Conservation (phyloP, 2,113 vertebrate species). For the Romanogobio albipinnatus region DNA sequence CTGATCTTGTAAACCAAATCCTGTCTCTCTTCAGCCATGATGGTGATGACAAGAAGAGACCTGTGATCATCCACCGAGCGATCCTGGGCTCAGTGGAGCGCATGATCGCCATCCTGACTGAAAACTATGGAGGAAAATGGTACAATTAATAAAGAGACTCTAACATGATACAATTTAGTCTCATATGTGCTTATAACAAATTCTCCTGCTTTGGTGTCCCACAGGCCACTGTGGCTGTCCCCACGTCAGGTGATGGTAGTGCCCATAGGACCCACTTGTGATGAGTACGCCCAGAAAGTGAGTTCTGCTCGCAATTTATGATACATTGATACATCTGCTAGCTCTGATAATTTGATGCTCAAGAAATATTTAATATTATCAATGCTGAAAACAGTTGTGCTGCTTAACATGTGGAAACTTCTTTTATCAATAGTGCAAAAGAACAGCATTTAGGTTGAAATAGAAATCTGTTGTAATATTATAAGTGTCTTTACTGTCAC, state of each 20-base stretch:
- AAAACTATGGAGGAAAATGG: slow-evolving; percentile 99
- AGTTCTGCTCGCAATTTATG: slow-evolving; percentile 7
- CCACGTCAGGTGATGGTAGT: slow-evolving; percentile 96
- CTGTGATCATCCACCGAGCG: slow-evolving; percentile 96
- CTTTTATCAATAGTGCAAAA: no score
- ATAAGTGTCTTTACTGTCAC: no score
- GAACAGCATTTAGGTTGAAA: no score
- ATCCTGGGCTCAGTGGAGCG: slow-evolving; percentile 97
- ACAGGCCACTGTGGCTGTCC: slow-evolving; percentile 96
- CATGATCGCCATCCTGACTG: slow-evolving; percentile 97
- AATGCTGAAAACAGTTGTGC: no score
- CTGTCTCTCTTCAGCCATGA: slow-evolving; percentile 81
- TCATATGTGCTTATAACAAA: not conserved
- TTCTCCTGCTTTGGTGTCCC: slow-evolving; percentile 43
- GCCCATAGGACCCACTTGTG: slow-evolving; percentile 90
- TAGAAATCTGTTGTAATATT: no score
- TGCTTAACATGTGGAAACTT: no score
- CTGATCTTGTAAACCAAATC: not conserved
- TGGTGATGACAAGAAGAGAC: slow-evolving; percentile 92
- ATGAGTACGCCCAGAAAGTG: slow-evolving; percentile 95
- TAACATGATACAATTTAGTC: not conserved
- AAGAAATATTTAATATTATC: no score
- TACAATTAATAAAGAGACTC: slow-evolving; percentile 61
- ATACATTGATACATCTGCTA: not conserved
- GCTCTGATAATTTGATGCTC: not conserved